These are phyloP conservation scores for Thaumetopoea pityocampa DNA, from an alignment of 1,140 invertebrate species.

Conservation along the genomic window DNA sequence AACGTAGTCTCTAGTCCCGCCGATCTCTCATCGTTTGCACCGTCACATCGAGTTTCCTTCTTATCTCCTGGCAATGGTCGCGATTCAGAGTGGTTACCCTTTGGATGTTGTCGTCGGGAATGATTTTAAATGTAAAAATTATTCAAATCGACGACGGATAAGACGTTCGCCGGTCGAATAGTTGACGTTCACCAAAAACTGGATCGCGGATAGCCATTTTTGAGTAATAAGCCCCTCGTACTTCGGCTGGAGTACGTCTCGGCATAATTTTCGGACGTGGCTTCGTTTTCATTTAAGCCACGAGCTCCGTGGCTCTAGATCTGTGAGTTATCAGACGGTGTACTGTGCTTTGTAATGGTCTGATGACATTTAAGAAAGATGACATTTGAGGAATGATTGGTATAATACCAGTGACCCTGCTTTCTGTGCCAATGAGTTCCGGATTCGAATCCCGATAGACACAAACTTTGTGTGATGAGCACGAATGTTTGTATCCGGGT, in stretches of 20 bases:
- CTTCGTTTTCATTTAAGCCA: slow-evolving; percentile 15
- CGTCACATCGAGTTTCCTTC: slow-evolving; percentile 43
- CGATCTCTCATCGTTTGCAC: slow-evolving; percentile 16
- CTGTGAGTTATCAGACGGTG: too few species aligned
- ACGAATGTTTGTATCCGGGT: too few species aligned
- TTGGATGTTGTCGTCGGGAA: slow-evolving; percentile 72
- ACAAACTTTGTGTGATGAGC: too few species aligned
- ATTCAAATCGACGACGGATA: slow-evolving; percentile 67
- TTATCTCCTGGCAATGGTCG: slow-evolving; percentile 70
- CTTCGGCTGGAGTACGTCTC: slow-evolving; percentile 8
- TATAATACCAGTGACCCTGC: too few species aligned
- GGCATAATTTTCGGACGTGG: slow-evolving; percentile 12
- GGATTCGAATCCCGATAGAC: too few species aligned
- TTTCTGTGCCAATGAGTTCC: too few species aligned
- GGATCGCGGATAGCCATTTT: slow-evolving; percentile 41
- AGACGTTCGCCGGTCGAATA: slow-evolving; percentile 54
- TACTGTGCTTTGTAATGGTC: too few species aligned
- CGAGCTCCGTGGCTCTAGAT: slow-evolving; percentile 1
- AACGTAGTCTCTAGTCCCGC: neutral
- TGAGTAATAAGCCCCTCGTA: slow-evolving; percentile 29
- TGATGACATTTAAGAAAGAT: too few species aligned
- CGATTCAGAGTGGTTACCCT: slow-evolving; percentile 70
- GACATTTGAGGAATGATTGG: too few species aligned
- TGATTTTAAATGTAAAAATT: slow-evolving; percentile 77
- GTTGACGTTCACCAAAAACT: slow-evolving; percentile 30